These are phyloP conservation scores for Acropternis orthonyx DNA, from an alignment of 2,797 vertebrate genomes.

Conservation along the genomic window DNA sequence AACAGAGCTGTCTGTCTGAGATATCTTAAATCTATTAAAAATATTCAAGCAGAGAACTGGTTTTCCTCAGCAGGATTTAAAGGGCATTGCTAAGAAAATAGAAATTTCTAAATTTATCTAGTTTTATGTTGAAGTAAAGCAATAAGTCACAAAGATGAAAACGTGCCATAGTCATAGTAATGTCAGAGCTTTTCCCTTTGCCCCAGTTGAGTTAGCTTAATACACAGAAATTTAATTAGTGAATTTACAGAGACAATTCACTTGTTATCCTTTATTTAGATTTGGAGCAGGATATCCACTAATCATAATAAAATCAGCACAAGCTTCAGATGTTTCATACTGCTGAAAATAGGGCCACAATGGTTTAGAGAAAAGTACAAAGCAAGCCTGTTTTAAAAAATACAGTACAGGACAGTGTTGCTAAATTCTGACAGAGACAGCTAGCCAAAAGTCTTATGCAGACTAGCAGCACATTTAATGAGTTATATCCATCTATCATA, in stretches of 20 bases:
- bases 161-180: neutral
- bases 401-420: neutral
- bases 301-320: neutral
- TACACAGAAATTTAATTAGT: neutral
- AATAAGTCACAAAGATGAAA: neutral
- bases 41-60: neutral
- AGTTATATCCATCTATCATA: neutral
- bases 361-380: neutral
- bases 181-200: neutral
- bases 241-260: neutral
- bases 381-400: neutral
- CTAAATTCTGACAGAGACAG: neutral
- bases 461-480: neutral
- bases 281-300: neutral
- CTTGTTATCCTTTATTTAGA: neutral
- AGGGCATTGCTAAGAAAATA: neutral
- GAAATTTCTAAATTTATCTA: neutral
- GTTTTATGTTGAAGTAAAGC: neutral
- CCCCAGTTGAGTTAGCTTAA: neutral
- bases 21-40: neutral
- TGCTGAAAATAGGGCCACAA: neutral
- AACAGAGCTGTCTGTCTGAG: neutral
- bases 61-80: neutral
- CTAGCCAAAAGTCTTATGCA: neutral
- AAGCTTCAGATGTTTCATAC: neutral